Evolutionary conservation across 2,113 vertebrate species (phyloP), one percentile per base, ranked within the genome.

Genomic region (Xenopus borealis): DNA sequence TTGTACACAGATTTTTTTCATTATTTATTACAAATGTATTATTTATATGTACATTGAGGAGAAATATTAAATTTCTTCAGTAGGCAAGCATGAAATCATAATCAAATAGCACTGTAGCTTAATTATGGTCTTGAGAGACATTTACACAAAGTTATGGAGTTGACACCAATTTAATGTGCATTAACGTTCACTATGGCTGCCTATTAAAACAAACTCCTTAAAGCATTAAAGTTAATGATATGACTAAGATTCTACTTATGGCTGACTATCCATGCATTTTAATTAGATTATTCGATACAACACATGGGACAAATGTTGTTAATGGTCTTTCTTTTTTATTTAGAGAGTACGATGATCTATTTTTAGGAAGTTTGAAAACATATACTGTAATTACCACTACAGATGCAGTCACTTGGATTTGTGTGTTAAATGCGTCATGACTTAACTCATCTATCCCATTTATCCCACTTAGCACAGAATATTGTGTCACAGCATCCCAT

Each of bases 101-200:
- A 46, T 40, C 63, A 7, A 46, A 46, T 18, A 19, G 33, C 63
- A 18, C 18, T 17, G 17, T 3, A n/a, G 10, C 63, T 46, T 66
- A 66, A 66, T 66, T 66, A n/a, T 19, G 9, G 44, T n/a, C 63
- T 66, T 66, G 63, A 66, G 63, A 46, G 44, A 66, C 44, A 66
- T 66, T 64, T 66, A 66, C 17, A 16, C 33, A 66, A 66, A 66
- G 63, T 66, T 66, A 66, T 66, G 30, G 63, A 46, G 17, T 33
- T 66, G 63, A 66, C 63, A 46, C 44, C 47, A 66, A 66, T 66
- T 66, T 66, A 66, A 66, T 47, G 63, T 46, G 63, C 63, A 66
- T 66, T 66, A 66, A 7, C 46, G 63, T 66, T 66, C 63, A 66
- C 63, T 66, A 46, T 66, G 33, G 16, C 17, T 66, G 63, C 44